Percentiles rank a stretch among this genome's conserved stretches.
These are phyloP conservation scores for Onchidella celtica DNA, from an alignment of 2,888 invertebrate species.

Conservation along the genomic window DNA sequence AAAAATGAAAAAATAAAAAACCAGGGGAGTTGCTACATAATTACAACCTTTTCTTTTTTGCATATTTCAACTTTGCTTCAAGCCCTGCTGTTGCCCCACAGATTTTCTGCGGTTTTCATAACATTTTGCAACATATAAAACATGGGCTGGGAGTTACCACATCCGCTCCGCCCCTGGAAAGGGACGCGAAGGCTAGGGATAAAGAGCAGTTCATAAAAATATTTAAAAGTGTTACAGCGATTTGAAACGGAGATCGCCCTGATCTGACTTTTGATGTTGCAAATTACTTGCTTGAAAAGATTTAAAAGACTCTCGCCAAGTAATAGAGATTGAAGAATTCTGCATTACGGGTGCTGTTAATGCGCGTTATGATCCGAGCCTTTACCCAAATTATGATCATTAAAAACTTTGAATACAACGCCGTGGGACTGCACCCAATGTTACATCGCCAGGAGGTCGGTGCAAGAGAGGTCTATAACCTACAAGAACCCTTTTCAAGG, in stretches of 20 bases:
- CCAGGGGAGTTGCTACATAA: no score
- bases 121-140: no score
- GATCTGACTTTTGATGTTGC: constrained; percentile 1
- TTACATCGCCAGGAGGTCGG: not conserved
- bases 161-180: no score
- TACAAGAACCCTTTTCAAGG: not conserved
- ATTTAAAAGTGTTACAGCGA: not conserved
- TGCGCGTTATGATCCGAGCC: constrained; percentile 9
- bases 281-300: constrained; percentile 32
- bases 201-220: constrained; percentile 13
- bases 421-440: not conserved
- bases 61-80: no score
- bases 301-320: constrained; percentile 5
- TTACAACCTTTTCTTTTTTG: no score
- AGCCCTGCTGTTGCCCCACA: no score
- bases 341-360: not conserved
- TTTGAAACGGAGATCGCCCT: not conserved
- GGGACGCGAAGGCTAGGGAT: no score
- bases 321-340: not conserved
- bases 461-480: not conserved
- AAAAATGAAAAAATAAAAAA: no score
- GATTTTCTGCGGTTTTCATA: no score
- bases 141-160: no score
- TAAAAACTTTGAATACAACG: constrained; percentile 15
- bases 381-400: constrained; percentile 32